Percentiles rank a stretch among this genome's conserved stretches.
These are phyloP conservation scores for Danio tinwini DNA, from an alignment of 2,797 vertebrate genomes.

Conservation along the genomic window DNA sequence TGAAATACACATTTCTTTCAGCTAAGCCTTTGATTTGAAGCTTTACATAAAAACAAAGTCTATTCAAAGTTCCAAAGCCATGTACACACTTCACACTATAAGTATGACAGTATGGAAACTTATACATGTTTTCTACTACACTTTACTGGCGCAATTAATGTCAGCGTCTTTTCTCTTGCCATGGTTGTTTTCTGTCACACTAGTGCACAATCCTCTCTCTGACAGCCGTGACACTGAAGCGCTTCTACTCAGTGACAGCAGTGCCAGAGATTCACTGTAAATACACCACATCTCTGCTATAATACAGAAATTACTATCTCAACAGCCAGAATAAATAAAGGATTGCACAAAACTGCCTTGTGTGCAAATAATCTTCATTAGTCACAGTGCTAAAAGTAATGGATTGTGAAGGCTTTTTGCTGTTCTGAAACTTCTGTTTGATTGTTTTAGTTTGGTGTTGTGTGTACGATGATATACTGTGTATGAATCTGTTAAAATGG, in stretches of 20 bases:
- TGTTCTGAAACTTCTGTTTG: background rate
- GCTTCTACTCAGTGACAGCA: constrained; percentile 5
- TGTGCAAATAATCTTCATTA: background rate
- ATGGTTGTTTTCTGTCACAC: constrained; percentile 21
- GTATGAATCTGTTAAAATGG: background rate
- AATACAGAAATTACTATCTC: background rate
- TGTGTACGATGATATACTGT: background rate
- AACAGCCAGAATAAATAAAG: background rate
- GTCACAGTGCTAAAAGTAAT: background rate
- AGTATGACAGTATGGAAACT: constrained; percentile 31
- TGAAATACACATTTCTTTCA: background rate
- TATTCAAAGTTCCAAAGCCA: background rate
- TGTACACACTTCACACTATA: background rate
- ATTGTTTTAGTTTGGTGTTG: background rate
- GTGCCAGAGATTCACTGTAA: constrained; percentile 2
- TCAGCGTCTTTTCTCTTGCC: constrained; percentile 28
- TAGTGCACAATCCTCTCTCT: background rate
- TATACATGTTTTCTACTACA: background rate
- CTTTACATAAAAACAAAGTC: background rate
- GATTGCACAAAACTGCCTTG: background rate
- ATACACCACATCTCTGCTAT: constrained; percentile 1
- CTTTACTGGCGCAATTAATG: background rate
- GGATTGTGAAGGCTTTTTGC: background rate
- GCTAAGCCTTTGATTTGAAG: background rate
- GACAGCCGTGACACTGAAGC: constrained; percentile 19